Base-by-base conservation (phyloP, 2,888 invertebrate species). In the Poecilus cupreus region DNA sequence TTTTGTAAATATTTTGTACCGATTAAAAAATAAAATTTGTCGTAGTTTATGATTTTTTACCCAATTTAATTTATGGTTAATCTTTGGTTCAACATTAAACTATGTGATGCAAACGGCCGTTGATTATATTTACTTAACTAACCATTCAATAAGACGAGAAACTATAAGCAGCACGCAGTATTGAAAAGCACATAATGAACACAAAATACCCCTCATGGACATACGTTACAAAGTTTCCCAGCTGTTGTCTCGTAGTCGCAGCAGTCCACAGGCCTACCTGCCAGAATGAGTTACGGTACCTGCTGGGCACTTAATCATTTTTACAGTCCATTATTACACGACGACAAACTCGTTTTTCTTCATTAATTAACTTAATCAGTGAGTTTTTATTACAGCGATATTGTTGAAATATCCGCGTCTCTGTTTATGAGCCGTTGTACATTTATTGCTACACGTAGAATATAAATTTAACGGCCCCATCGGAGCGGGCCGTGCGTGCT, bases 341-440 rank as follows among this genome's bases (percentile, higher is more conserved):
- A 37, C 70, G 43, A 70, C 70, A 70, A 68, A 37, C 18, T 39
- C 70, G 70, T 43, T 39, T 43, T 43, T 26, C 32, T 18, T 75
- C 32, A 49, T 75, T 75, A 75, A 75, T 75, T 26, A 75, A 51
- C 75, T 49, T 46, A 75, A 75, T 75, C 75, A 75, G 49, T 75
- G 49, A 49, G 51, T 75, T 75, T 75, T 75, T 75, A 75, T 70
- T 37, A 43, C 70, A 70, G 5, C 37, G 39, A 70, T 43, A 70
- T 43, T 70, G 70, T 70, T 43, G 8, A 24, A 22, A 74, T 74
- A 24, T 46, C 46, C 26, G 60, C 13, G 49, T 43, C 46, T 43
- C 46, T 24, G 49, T 74, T 74, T 74, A 74, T 24, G 20, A 49
- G 46, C 46, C 22, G 26, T 10, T 13, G n/a, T 37, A 70, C 70